Evolutionary conservation across 2,888 invertebrate species (phyloP).

Genomic region (Nemapogon koenigi): DNA sequence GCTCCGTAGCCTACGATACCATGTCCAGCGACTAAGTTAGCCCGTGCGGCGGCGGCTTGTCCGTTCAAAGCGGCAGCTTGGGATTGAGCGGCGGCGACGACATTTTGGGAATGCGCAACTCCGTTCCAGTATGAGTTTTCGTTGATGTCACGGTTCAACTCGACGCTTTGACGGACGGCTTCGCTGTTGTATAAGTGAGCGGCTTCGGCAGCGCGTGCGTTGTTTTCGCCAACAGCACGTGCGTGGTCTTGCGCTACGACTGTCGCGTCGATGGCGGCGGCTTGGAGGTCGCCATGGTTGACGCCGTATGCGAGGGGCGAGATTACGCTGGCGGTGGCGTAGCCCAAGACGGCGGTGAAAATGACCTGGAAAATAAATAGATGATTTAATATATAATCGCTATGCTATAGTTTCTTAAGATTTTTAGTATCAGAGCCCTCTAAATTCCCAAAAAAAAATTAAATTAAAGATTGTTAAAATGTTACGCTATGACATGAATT

Average conservation of each 20-base stretch:
- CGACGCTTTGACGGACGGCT: constrained; percentile 25
- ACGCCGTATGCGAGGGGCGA: constrained; percentile 37
- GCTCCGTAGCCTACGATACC: constrained; percentile 17
- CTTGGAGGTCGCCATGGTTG: constrained; percentile 47
- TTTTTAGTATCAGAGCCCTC: no score
- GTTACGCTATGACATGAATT: no score
- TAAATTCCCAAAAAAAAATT: no score
- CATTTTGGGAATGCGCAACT: constrained; percentile 46
- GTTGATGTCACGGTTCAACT: constrained; percentile 24
- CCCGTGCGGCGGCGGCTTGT: constrained; percentile 38
- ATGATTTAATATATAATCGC: no score
- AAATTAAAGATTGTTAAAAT: no score
- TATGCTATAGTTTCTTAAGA: no score
- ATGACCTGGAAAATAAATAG: constrained; percentile 41
- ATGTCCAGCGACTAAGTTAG: constrained; percentile 25
- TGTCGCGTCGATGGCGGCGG: constrained; percentile 44
- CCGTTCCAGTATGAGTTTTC: constrained; percentile 31
- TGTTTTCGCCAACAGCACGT: constrained; percentile 39
- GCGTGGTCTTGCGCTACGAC: constrained; percentile 27
- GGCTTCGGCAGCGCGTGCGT: constrained; percentile 36
- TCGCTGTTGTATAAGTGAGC: constrained; percentile 29
- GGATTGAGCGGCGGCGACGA: constrained; percentile 46
- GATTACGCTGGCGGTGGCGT: constrained; percentile 48
- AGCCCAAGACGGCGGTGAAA: constrained; percentile 57
- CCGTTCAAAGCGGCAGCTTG: constrained; percentile 41